Base-by-base conservation (phyloP, 2,113 vertebrate genomes). In the Sigmodon hispidus region DNA sequence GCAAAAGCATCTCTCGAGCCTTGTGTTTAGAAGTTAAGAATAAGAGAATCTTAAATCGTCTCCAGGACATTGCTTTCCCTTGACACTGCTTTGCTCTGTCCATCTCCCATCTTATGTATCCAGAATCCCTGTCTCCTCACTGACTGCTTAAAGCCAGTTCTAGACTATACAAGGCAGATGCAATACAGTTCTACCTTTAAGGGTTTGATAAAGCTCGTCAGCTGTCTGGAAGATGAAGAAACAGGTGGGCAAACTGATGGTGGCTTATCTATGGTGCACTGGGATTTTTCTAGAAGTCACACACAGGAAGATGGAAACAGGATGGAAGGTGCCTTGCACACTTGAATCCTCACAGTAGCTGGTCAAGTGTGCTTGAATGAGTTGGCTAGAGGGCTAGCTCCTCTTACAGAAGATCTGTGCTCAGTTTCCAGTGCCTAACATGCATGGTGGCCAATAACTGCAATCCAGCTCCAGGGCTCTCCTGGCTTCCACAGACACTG, bases 11-110 rank as follows among this genome's bases (percentile, higher is more conserved):
- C 52, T 97, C 70, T n/a, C 17, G 83, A 80, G 89, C 3, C 0
- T 94, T 48, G 7, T 94, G 95, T 96, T 87, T n/a, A 22, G n/a
- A 83, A 34, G 73, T 61, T 93, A 65, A 50, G 65, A 72, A 43
- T 19, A 72, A 87, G 75, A 26, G 79, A 55, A 11, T 43, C 72
- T 79, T 43, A 13, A 72, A 48, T 65, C 0, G 36, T 61, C 43
- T n/a, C 75, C 50, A 50, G 43, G 19, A 0, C 2, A 5, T 8
- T 19, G 4, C 67, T 69, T 43, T 50, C 40, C 52, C 36, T 50
- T 26, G 15, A 17, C 7, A 31, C 29, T 3, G 10, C 52, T 80
- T 67, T 6, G 0, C 16, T 48, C 26, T 24, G 13, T 24, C 69
- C 2, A 0, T 0, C 55, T 21, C 59, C 48, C 21, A 11, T 29